Evolutionary conservation across 2,888 invertebrate genomes (phyloP).

Genomic region (Eristalis tenax): DNA sequence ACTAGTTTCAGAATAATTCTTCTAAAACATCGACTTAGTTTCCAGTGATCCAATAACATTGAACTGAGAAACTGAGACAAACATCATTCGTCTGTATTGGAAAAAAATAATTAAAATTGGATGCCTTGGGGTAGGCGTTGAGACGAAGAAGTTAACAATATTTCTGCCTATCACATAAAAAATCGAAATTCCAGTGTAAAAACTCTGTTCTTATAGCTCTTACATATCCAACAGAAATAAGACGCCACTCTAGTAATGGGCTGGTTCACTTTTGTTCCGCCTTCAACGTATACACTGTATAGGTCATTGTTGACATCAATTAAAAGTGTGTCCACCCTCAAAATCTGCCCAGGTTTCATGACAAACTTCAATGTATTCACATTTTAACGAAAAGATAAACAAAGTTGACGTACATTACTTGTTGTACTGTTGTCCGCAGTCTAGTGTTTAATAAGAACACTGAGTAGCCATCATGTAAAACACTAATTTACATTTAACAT

Average conservation of each 20-base stretch:
- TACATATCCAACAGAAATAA: no score
- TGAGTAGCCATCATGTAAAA: constrained; percentile 71
- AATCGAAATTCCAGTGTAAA: no score
- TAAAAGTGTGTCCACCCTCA: constrained; percentile 34
- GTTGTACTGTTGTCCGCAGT: constrained; percentile 51
- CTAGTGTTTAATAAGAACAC: constrained; percentile 69
- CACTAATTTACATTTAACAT: constrained; percentile 72
- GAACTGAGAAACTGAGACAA: no score
- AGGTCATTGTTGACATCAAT: background rate
- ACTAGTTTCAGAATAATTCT: no score
- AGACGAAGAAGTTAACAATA: no score
- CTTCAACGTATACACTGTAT: background rate
- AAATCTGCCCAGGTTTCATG: constrained; percentile 55
- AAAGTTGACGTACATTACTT: constrained; percentile 62
- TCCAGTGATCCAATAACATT: no score
- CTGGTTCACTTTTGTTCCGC: background rate
- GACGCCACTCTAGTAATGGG: background rate
- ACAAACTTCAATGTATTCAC: constrained; percentile 64
- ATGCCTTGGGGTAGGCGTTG: no score
- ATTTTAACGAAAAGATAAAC: constrained; percentile 57
- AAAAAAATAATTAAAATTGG: no score
- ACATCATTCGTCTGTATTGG: no score
- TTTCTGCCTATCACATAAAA: no score
- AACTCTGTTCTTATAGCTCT: no score
- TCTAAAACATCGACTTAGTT: no score